A percentile compares a stretch with the other conserved stretches of the same genome.
These are phyloP conservation scores for Spodoptera picta DNA, from an alignment of 2,888 invertebrate species.

Conservation along the genomic window DNA sequence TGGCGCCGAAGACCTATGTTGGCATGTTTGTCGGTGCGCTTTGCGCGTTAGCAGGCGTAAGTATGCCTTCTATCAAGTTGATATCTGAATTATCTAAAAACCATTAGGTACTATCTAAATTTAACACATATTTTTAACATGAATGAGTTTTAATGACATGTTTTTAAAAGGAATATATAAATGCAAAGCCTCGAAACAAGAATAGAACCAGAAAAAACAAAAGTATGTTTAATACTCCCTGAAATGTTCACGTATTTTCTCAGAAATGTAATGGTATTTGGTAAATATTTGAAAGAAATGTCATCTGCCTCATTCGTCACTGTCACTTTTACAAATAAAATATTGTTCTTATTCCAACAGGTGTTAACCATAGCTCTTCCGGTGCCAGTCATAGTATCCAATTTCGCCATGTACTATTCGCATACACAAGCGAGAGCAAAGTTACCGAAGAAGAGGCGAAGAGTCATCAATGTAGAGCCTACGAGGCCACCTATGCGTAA, in stretches of 20 bases:
- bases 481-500: conserved; percentile 91
- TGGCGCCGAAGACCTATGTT: conserved; percentile 99
- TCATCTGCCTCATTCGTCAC: no score
- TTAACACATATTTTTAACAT: no score
- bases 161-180: background rate
- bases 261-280: background rate
- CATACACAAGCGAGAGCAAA: conserved; percentile 99
- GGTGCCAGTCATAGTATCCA: conserved; percentile 99
- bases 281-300: no score
- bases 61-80: conserved; percentile 54
- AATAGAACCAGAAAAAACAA: no score
- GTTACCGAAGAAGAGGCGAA: conserved; percentile 98
- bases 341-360: conserved; percentile 58
- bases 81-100: no score
- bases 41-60: conserved; percentile 99
- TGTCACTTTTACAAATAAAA: background rate
- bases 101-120: background rate
- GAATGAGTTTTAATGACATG: no score
- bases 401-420: conserved; percentile 99
- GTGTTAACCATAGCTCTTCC: conserved; percentile 98
- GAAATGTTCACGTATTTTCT: background rate
- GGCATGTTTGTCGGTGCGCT: conserved; percentile 99
- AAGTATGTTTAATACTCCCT: no score
- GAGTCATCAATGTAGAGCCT: conserved; percentile 98
- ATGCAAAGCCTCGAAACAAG: background rate